A percentile compares a stretch with the other conserved stretches of the same genome.
Conservation (phyloP, 2,888 invertebrate species). For the Gari tellinella region DNA sequence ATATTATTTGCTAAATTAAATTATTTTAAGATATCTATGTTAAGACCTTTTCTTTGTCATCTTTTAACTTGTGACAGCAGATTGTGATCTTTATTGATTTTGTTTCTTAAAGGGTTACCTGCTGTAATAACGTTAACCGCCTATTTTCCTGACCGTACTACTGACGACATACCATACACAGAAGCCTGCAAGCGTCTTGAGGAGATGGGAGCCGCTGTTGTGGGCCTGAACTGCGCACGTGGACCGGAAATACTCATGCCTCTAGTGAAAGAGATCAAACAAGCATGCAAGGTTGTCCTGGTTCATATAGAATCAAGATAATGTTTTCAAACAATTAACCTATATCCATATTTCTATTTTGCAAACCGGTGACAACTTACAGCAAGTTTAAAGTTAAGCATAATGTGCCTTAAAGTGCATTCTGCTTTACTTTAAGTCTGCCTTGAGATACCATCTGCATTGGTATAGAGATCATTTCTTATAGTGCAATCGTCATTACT, state of each 20-base stretch:
- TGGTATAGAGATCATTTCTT: no score
- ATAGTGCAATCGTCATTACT: no score
- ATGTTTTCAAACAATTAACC: no score
- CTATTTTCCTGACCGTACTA: slow-evolving; percentile 51
- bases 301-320: no score
- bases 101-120: slow-evolving; percentile 61
- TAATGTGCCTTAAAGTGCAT: no score
- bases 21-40: no score
- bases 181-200: slow-evolving; percentile 68
- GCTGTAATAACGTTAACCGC: slow-evolving; percentile 69
- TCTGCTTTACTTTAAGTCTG: no score
- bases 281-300: slow-evolving; percentile 28
- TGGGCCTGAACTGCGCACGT: slow-evolving; percentile 40
- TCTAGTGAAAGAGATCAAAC: slow-evolving; percentile 29
- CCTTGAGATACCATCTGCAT: no score
- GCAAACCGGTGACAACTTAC: no score
- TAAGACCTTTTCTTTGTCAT: neutral
- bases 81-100: neutral
- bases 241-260: slow-evolving; percentile 33
- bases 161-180: slow-evolving; percentile 65
- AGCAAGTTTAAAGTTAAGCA: no score
- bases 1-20: no score
- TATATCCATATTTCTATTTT: no score
- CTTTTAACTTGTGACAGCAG: neutral
- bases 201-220: slow-evolving; percentile 69